Base-by-base conservation (phyloP, 1,140 invertebrate genomes). In the Drosophila nigrodunni region DNA sequence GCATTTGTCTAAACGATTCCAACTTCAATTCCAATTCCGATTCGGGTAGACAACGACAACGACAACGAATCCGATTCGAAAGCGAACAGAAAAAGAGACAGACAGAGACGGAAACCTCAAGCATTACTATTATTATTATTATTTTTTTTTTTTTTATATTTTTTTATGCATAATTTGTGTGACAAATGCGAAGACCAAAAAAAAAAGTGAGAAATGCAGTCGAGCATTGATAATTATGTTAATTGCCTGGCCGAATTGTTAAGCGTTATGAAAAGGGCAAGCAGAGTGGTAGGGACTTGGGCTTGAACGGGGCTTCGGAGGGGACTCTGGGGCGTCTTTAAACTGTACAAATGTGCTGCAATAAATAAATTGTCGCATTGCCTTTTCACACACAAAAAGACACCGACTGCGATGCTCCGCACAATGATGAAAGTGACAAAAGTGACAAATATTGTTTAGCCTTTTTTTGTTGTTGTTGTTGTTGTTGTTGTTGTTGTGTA, bases 181-280 rank as follows among this genome's bases (percentile, higher is more conserved):
- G 82, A 87, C 82, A 86, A 86, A 86, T 86, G 82, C 44, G 65
- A 35, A 43, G 35, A 50, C 43, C 21, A 55, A 58, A 43, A 55
- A 55, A 55, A 52, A 49, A 50, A 52, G 79, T 82, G 82, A 79
- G 77, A 86, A 87, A 76, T 85, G 76, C 67, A 82, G 75, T 68
- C 61, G 58, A 73, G 76, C 80, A 86, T 88, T 88, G 80, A 87
- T 88, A 87, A 87, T 87, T 88, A 88, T 87, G 76, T 79, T 87
- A 87, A 87, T 87, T 87, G 82, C 75, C 50, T 54, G 49, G 15
- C 57, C 57, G 65, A 74, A 74, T 74, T 68, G 64, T 74, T 55
- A 39, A 52, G 55, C 68, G 44, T 69, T 58, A 62, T 67, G 58
- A 34, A 61, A 67, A 61, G 54, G 54, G 54, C 43, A 43, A 43